Evolutionary conservation across 2,888 invertebrate species (phyloP).

Genomic region (Drosophila fulvimacula): DNA sequence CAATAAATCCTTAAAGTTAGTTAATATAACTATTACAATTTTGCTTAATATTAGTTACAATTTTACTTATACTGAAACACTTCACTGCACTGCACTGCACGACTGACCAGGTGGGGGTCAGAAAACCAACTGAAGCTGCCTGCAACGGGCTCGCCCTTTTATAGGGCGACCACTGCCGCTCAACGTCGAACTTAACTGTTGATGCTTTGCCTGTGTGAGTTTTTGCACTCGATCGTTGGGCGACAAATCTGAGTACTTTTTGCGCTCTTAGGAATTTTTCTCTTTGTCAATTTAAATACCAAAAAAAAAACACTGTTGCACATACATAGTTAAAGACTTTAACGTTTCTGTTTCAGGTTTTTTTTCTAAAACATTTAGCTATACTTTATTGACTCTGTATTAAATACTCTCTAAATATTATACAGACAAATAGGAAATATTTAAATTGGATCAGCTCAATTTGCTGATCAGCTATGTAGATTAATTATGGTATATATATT

Average conservation of each 20-base stretch:
- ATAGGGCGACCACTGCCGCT: not conserved
- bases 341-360: not conserved
- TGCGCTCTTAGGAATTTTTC: not conserved
- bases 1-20: not conserved
- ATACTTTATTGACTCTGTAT: not conserved
- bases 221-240: not conserved
- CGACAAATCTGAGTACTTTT: not conserved
- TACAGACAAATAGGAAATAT: not conserved
- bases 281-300: not conserved
- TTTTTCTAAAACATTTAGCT: not conserved
- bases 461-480: not conserved
- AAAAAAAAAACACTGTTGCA: not conserved
- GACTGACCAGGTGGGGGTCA: not conserved
- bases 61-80: not conserved
- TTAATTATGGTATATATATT: not conserved
- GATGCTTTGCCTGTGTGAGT: not conserved
- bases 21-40: not conserved
- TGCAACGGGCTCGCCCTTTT: not conserved
- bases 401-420: not conserved
- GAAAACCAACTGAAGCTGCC: not conserved
- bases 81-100: not conserved
- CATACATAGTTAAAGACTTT: not conserved
- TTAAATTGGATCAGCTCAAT: not conserved
- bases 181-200: not conserved
- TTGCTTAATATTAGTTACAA: not conserved